Evolutionary conservation across 1,140 invertebrate genomes (phyloP), one percentile per base, ranked within the genome.

Genomic region (Bombus confusus): DNA sequence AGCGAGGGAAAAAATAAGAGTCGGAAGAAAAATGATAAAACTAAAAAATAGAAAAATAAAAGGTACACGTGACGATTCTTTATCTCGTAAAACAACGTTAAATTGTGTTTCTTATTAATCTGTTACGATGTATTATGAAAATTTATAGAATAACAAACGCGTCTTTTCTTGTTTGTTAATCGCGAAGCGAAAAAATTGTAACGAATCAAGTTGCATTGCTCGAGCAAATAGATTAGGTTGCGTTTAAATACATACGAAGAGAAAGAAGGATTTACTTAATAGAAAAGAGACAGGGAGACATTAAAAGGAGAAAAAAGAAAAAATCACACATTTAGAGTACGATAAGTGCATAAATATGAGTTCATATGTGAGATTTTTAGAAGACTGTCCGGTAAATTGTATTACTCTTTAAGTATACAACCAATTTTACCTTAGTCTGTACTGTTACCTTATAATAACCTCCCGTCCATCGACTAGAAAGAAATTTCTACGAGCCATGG

Each of bases 381-480:
- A 80, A 73, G 83, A 73, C 25, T 71, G 43, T 31, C 28, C 74
- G 28, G 74, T 41, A 41, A 68, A 57, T n/a, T 43, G 41, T 68
- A 34, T 77, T 76, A 52, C 22, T 52, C 34, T 22, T 39, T 52
- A 39, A 66, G 39, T 39, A 68, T 77, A 52, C 18, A 22, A n/a
- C 25, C 62, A 52, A 64, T 68, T 77, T 47, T 41, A 52, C 22
- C 10, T 77, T 77, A 31, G 39, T 74, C 72, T 25, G 31, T 76
- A 57, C 5, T 2, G n/a, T 76, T 76, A 52, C 18, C 52, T 57
- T 59, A 39, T 76, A 76, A 76, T 39, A 62, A 76, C 13, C 34
- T 75, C 74, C 74, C 74, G 74, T 76, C 74, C 74, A 76, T 76
- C 31, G 47, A 52, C 22, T 68, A 75, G 8, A 28, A 66, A 41